phyloP scores from a whole-genome alignment of 2,797 vertebrate species.

The Chrysocyon brachyurus region DNA sequence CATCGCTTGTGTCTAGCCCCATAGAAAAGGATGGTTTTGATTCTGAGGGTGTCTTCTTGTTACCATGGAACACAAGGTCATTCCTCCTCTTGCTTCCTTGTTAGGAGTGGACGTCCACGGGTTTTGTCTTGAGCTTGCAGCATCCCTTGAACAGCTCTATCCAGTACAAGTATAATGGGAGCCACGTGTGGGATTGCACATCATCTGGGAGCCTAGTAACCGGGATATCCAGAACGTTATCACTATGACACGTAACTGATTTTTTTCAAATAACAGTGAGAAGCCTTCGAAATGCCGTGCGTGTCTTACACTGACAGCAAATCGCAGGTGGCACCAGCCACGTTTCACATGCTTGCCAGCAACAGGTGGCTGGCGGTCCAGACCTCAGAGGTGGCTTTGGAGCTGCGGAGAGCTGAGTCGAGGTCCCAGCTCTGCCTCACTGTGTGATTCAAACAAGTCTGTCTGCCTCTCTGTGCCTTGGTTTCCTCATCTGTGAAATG shows the following conservation, averaged over 20 bases:
- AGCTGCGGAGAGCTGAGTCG: not conserved
- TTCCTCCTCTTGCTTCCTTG: not conserved
- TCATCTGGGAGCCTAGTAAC: not conserved
- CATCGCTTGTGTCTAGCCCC: not conserved
- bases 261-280: not conserved
- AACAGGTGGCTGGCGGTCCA: not conserved
- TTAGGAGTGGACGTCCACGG: too few species aligned
- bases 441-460: not conserved
- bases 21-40: not conserved
- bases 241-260: not conserved
- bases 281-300: not conserved
- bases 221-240: not conserved
- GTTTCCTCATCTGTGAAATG: not conserved
- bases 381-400: not conserved
- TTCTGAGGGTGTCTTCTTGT: not conserved
- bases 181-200: not conserved
- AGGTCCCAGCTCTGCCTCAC: not conserved
- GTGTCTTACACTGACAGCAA: not conserved
- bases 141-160: not conserved
- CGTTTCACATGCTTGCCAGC: not conserved
- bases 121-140: not conserved
- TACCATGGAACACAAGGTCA: not conserved
- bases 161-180: not conserved
- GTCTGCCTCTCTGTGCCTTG: not conserved
- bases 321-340: accelerated